Base-by-base conservation (phyloP, 2,888 invertebrate species). In the Antitype chi region DNA sequence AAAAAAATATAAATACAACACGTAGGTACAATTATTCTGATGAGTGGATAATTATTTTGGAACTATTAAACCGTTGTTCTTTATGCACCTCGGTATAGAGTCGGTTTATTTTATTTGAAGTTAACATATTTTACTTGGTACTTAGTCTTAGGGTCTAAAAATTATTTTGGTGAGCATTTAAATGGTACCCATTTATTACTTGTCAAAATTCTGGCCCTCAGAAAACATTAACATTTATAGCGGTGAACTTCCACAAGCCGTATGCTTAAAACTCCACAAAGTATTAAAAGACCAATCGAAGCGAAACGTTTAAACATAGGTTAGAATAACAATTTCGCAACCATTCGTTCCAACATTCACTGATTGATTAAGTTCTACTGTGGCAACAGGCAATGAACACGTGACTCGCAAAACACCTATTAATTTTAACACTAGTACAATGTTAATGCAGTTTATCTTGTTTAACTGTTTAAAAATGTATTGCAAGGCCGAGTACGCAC, bases 281-380 rank as follows among this genome's bases (percentile, higher is more conserved):
- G 25, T 72, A 71, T 73, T 69, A 13, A 68, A 68, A 70, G 55
- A 55, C 70, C 67, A 75, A 70, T 75, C 63, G 60, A 78, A 66
- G 79, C 67, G 66, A 80, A 68, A 73, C 77, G 63, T 78, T 86
- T 72, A 81, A 82, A 74, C 80, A 75, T 78, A 79, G 73, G 71
- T 84, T 84, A 82, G 68, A 81, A 32, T 68, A 53, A 55, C 76
- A 38, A 78, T 87, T 87, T 86, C 82, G 88, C 81, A 89, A 89
- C 53, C 20, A 25, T 49, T 76, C 76, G 70, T 57, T 72, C 72
- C 72, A 78, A 90, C 90, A 88, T 90, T 90, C 89, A 88, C 88
- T 87, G 90, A 89, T 89, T 86, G 88, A 91, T 91, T 88, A 91
- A 88, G 86, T 87, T 63, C n/a, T 70, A 55, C 69, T 76, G 60